Evolutionary conservation across 2,888 invertebrate species (phyloP).

Genomic region (Chouioia cunea): DNA sequence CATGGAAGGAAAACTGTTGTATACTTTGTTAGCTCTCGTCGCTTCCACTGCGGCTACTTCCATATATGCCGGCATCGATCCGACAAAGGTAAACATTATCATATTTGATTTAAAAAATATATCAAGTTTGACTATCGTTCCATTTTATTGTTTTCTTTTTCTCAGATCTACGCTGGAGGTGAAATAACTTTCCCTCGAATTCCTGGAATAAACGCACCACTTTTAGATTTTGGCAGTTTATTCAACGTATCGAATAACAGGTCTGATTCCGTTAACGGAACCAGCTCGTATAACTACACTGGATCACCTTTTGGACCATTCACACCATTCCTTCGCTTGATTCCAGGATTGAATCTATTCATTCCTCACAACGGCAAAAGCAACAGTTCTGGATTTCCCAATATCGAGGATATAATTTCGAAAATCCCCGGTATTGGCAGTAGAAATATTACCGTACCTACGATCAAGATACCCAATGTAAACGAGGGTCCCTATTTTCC

Average conservation of each 20-base stretch:
- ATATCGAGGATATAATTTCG: not conserved
- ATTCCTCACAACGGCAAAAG: not conserved
- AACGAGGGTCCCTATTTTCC: constrained; percentile 32
- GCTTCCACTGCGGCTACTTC: constrained; percentile 52
- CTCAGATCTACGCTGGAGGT: constrained; percentile 12
- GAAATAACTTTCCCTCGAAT: constrained; percentile 29
- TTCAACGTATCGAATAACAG: not conserved
- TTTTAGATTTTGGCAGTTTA: not conserved
- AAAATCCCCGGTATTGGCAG: not conserved
- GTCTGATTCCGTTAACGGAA: not conserved
- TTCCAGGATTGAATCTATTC: constrained; percentile 1
- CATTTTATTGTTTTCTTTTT: too few relatives aligned
- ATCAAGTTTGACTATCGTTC: not conserved
- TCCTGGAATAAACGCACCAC: constrained; percentile 31
- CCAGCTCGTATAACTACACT: not conserved
- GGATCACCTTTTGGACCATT: not conserved
- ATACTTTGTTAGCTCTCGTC: constrained; percentile 47
- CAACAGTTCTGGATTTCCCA: not conserved
- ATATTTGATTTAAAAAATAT: not conserved
- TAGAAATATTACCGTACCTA: not conserved
- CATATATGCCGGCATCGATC: constrained; percentile 47
- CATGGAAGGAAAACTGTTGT: constrained; percentile 34
- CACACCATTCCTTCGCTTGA: too few relatives aligned
- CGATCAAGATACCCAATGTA: not conserved
- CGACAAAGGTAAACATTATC: constrained; percentile 16